Evolutionary conservation across 2,888 invertebrate species (phyloP).

Genomic region (Acanthosoma haemorrhoidale): DNA sequence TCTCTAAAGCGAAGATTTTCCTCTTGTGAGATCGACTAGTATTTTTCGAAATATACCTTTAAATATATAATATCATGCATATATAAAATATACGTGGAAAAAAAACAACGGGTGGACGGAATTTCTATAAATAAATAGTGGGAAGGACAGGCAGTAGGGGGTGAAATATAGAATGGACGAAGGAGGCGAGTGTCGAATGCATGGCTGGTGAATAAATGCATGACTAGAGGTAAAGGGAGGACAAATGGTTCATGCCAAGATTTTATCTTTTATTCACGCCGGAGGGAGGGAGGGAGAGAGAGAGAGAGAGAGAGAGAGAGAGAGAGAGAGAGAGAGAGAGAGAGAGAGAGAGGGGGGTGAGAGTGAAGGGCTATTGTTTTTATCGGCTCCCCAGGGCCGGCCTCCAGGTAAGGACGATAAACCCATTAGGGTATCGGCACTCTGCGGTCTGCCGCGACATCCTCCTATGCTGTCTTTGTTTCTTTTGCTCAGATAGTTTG

Average conservation of each 20-base stretch:
- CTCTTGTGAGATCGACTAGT: no score
- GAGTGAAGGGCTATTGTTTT: neutral
- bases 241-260: conserved; percentile 21
- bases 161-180: neutral
- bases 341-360: no score
- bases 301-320: no score
- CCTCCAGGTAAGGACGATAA: neutral
- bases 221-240: neutral
- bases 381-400: neutral
- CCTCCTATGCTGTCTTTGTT: no score
- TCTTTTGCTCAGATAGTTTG: no score
- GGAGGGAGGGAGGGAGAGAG: no score
- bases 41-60: no score
- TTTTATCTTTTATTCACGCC: conserved; percentile 19
- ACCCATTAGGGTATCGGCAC: neutral
- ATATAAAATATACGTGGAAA: no score
- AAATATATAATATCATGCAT: no score
- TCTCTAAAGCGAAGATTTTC: no score
- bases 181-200: neutral
- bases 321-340: no score
- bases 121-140: neutral
- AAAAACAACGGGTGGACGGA: neutral
- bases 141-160: neutral
- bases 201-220: conserved; percentile 17
- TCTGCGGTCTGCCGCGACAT: neutral